phyloP scores from a whole-genome alignment of 2,113 vertebrate species.

The Engystomops pustulosus region DNA sequence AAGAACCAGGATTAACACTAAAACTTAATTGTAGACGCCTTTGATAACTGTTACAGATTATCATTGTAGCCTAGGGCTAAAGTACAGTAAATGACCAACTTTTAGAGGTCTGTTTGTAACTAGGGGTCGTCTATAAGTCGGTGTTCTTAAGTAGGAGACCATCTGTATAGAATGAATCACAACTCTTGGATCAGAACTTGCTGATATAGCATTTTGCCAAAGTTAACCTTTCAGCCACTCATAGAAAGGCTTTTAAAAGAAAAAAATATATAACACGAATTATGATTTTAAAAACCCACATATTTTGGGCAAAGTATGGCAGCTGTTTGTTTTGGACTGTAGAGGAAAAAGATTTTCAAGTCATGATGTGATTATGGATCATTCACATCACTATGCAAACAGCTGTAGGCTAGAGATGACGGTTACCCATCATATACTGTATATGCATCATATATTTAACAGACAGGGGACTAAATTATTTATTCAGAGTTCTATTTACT shows the following conservation, averaged over 20 bases:
- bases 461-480: slow-evolving; percentile 28
- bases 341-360: neutral
- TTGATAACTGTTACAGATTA: no score
- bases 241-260: neutral
- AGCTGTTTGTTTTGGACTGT: neutral
- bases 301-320: neutral
- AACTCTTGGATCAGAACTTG: no score
- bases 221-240: neutral
- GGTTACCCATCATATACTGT: slow-evolving; percentile 35
- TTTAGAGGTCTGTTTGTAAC: no score
- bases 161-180: no score
- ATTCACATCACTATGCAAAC: slow-evolving; percentile 35
- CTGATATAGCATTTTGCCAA: no score
- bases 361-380: neutral
- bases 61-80: no score
- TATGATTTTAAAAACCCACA: no score
- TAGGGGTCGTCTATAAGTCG: no score
- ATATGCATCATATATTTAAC: slow-evolving; percentile 33
- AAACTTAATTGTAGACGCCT: no score
- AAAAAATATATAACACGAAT: neutral
- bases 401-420: slow-evolving; percentile 31
- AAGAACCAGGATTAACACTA: no score
- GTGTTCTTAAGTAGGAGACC: no score
- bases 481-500: slow-evolving; percentile 22
- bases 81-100: no score